Base-by-base conservation (phyloP, 2,888 invertebrate species). In the Cremastinae sp. region DNA sequence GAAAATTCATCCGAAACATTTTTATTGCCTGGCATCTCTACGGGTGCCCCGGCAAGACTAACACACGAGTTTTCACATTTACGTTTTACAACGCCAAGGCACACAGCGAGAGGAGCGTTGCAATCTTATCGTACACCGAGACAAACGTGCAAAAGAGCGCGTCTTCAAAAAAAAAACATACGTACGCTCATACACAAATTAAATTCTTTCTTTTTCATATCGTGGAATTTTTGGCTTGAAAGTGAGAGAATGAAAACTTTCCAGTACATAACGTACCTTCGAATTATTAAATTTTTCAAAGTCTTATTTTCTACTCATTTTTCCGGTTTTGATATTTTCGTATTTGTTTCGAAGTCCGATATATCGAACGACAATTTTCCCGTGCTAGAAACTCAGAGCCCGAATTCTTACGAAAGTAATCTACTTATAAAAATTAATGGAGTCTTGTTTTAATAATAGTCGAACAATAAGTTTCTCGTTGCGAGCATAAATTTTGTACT, bases 1-100 rank as follows among this genome's bases (percentile, higher is more conserved):
- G 88, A 87, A 85, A 86, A 87, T 87, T 87, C 87, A 87, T 83
- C 84, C 81, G 64, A 83, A 86, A 87, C 82, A 86, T 86, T 87
- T 87, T 87, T 80, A 81, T 81, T 79, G 62, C 77, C 68, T 75
- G 69, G 59, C 22, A 70, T 43, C 72, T 74, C 68, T 62, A 14
- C 37, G 72, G 66, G 55, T 64, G 68, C 71, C 45, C 10, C 66
- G 43, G 64, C 78, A 56, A 74, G 72, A 61, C 72, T 76, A 68
- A 70, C 76, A 53, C 69, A 75, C 74, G 76, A 81, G 69, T 78
- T 82, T 82, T 80, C 72, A 59, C 79, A 71, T 71, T 66, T 58
- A 62, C 70, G 58, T 22, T 58, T 14, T 58, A 68, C 51, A 49
- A 20, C 47, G 68, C 39, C n/a, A 45, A 56, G 66, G 47, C 45